Evolutionary conservation across 2,797 vertebrate species (phyloP), one percentile per base, ranked within the genome.

Genomic region (Onychomys arenicola): DNA sequence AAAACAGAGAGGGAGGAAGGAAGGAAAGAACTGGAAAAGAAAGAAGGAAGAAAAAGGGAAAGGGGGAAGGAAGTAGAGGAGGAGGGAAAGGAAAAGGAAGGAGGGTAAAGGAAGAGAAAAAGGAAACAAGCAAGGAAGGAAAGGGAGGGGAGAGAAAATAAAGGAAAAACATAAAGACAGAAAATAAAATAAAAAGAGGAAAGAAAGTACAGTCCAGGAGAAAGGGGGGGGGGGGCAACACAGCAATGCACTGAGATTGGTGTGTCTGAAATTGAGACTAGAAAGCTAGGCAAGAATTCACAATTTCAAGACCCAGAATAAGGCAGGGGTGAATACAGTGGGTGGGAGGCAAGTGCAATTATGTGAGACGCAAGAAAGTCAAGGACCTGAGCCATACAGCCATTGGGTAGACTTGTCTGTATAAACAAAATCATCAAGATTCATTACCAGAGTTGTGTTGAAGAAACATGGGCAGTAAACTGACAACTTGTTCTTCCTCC

Each of bases 1-100:
- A 61, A 19, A 10, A 27, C 14, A 25, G 25, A 25, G 10, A 11
- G 29, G 12, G 57, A 25, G 34, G 0, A 0, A 21, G 4, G 2
- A 1, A 55, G 17, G 2, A 17, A 17, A 27, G n/a, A n/a, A 82
- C 1, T 34, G 29, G 21, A 7, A 81, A 32, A 4, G 77, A 14
- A 52, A 5, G 17, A 81, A 46, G 25, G 71, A 37, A n/a, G n/a
- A 21, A 71, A 46, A 21, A 23, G 25, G 3, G 76, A 52, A 29
- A 49, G 14, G 14, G 13, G 10, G 32, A 46, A 11, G 3, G 21
- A 25, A 27, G 21, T 3, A 1, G 17, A 17, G 8, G 7, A 59
- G 21, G 32, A 69, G 10, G 0, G 34, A 25, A 25, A 57, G 21
- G 2, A 11, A 2, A 13, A 55, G 17, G 17, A 57, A 73, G 23